Percentiles rank a stretch among this genome's conserved stretches.
Conservation (phyloP, 2,888 invertebrate species). For the Rutpela maculata region DNA sequence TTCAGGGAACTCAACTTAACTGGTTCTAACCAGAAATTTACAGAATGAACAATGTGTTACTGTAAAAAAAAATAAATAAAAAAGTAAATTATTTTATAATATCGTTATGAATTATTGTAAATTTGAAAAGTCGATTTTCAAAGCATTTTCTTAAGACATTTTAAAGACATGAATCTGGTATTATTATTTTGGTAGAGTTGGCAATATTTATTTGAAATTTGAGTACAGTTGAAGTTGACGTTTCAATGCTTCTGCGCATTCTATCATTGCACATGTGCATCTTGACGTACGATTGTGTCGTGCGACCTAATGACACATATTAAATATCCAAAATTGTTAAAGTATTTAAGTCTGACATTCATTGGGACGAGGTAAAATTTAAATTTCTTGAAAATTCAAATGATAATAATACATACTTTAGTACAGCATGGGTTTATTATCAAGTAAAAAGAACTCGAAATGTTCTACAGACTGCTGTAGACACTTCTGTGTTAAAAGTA, state of each 20-base stretch:
- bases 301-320: constrained; percentile 3
- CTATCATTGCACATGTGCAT: constrained; percentile 22
- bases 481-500: constrained; percentile 67
- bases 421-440: constrained; percentile 67
- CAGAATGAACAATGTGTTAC: constrained; percentile 36
- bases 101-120: constrained; percentile 11
- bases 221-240: neutral
- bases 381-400: constrained; percentile 12
- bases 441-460: constrained; percentile 67
- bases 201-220: neutral
- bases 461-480: constrained; percentile 68
- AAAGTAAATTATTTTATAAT: constrained; percentile 1
- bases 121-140: constrained; percentile 33
- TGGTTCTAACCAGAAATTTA: constrained; percentile 68
- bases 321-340: constrained; percentile 51
- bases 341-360: constrained; percentile 54
- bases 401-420: constrained; percentile 49
- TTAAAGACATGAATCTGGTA: neutral
- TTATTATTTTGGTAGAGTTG: constrained; percentile 18
- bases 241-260: constrained; percentile 16
- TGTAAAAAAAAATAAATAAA: constrained; percentile 13
- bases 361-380: constrained; percentile 55
- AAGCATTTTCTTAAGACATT: neutral
- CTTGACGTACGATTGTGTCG: neutral
- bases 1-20: constrained; percentile 65